Conservation (phyloP, 2,113 vertebrate species). For the rat (Rattus norvegicus) region DNA sequence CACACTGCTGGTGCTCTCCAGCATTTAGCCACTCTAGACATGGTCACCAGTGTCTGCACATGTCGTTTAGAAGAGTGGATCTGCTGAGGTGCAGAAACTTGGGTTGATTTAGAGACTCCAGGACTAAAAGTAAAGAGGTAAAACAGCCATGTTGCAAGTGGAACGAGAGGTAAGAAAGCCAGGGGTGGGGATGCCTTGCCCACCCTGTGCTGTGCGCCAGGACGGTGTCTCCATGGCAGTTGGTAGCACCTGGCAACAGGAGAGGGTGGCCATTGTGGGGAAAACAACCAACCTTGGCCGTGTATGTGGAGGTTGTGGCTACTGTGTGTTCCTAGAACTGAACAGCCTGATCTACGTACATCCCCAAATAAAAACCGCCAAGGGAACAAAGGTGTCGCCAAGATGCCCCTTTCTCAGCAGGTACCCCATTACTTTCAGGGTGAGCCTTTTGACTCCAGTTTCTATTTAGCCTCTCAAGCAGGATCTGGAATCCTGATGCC, state of each 20-base stretch:
- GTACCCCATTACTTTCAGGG: neutral
- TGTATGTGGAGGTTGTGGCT: neutral
- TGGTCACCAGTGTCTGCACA: neutral
- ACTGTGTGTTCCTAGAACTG: neutral
- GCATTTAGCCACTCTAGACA: neutral
- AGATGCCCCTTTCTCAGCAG: neutral
- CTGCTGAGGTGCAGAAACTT: neutral
- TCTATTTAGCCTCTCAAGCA: neutral
- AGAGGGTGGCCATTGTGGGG: neutral
- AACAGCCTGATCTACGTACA: neutral
- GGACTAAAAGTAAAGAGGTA: neutral
- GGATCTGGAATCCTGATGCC: neutral
- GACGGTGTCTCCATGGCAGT: neutral
- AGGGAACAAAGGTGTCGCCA: neutral
- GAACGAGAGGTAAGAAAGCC: neutral
- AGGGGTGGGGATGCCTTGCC: too few species aligned
- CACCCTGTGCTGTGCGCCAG: neutral
- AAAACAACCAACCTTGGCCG: neutral
- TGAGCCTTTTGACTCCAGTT: neutral
- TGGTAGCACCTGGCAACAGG: neutral
- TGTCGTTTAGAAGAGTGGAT: neutral
- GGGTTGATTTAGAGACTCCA: neutral
- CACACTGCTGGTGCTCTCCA: neutral
- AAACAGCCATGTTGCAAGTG: too few species aligned
- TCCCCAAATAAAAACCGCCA: neutral